Evolutionary conservation across 2,888 invertebrate genomes (phyloP), one percentile per base, ranked within the genome.

Genomic region (Ctena decussata): DNA sequence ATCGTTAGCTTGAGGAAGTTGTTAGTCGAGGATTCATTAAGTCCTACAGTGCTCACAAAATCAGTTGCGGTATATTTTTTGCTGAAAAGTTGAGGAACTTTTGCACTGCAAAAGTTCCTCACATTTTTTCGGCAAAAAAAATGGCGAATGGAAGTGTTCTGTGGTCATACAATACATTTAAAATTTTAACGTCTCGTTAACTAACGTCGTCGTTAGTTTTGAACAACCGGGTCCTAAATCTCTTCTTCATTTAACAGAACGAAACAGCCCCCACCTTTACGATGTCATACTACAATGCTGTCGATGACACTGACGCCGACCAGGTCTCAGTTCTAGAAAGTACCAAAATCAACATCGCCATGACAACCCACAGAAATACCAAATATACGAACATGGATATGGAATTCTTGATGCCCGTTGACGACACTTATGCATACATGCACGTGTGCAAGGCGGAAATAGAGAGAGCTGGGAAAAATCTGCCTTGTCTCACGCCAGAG

Each of bases 401-500:
- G 24, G 94, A 95, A 87, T 91, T 94, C 71, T 90, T 94, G 2
- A 92, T 94, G 92, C 95, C 95, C 0, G 81, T 85, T 44, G 90
- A 89, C 37, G 89, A 80, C 35, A 70, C 71, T 24, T 71, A 90
- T 73, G 84, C 92, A 21, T 90, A 91, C 53, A 85, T 88, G 27
- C 92, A 91, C 46, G 85, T 95, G 21, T 94, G 95, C 78, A 81
- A 87, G 35, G 92, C 90, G 0, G 89, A 92, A 72, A 82, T 95
- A 39, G 49, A 86, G 15, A 89, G 84, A 24, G 93, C 90, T 1
- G 95, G 95, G 5, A 84, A 75, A 41, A 95, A 95, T 84, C 71
- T 94, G 11, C 94, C 94, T 0, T 95, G 95, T 80, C 39, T 93
- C 5, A 84, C 92, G 18, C 87, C 91, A 27, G 77, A 82, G 12